Evolutionary conservation across 2,888 invertebrate species (phyloP), one percentile per base, ranked within the genome.

Genomic region (Temnothorax unifasciatus): DNA sequence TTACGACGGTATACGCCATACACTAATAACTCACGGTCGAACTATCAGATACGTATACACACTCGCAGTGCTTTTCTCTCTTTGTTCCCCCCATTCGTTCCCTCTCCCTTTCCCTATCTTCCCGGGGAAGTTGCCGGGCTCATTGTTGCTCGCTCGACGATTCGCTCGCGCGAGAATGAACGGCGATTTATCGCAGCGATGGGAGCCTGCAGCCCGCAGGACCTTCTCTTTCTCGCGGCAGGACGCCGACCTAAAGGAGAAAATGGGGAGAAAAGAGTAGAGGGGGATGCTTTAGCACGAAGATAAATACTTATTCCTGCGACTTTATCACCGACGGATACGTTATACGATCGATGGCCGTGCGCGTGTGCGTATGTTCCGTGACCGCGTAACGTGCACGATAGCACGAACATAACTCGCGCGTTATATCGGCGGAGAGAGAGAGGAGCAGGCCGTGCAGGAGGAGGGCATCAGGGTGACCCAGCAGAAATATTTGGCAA

Each of bases 1-100:
- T 89, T 89, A 85, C 90, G 88, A 88, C 82, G 90, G 50, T 87
- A 76, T 81, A 83, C 86, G 83, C 87, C 82, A 88, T 88, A 89
- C 86, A 85, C 88, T 91, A 90, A 91, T 91, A 91, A 91, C 91
- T 91, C 91, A 91, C 87, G 88, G 85, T 87, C 85, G 74, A 91
- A 86, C 89, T 90, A 91, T 91, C 91, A 88, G 91, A 91, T 91
- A 83, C 79, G 84, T 86, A 83, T 85, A 74, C 64, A 74, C 63
- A 84, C 64, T 41, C 57, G 87, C 83, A 75, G 76, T 85, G 73
- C 71, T 69, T 64, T 64, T 82, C 82, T 74, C 75, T 82, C 76
- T 81, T 73, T 74, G 61, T 81, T 73, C 61, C 74, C 74, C 81
- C 61, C n/a, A 59, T 61, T 73, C 77, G 71, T 38, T 79, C 66